Percentiles rank a stretch among this genome's conserved stretches.
These are phyloP conservation scores for Eueides isabella DNA, from an alignment of 1,140 invertebrate genomes.

Conservation along the genomic window DNA sequence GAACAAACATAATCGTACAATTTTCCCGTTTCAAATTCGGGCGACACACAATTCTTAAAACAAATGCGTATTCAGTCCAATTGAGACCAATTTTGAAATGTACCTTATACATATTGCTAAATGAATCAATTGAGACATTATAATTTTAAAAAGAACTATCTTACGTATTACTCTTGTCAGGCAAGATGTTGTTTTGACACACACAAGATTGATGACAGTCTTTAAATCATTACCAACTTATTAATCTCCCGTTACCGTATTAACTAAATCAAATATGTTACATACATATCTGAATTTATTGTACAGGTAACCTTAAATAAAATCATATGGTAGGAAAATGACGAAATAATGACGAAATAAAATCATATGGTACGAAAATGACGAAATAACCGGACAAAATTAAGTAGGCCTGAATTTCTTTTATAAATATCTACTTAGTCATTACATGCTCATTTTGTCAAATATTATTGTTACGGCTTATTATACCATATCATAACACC, in stretches of 20 bases:
- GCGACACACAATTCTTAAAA: slow-evolving; percentile 16
- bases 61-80: slow-evolving; percentile 28
- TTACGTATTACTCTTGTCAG: neutral
- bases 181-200: neutral
- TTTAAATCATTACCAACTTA: neutral
- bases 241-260: neutral
- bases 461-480: neutral
- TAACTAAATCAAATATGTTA: too few relatives aligned
- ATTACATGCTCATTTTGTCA: neutral
- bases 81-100: slow-evolving; percentile 28
- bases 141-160: neutral
- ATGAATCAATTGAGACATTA: slow-evolving; percentile 5
- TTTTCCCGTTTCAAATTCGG: slow-evolving; percentile 21
- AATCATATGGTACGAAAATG: neutral
- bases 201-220: neutral
- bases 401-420: neutral
- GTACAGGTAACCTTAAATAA: too few relatives aligned
- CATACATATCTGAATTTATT: too few relatives aligned
- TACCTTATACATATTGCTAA: neutral
- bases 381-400: neutral
- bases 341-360: too few relatives aligned
- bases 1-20: slow-evolving; percentile 16
- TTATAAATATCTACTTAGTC: neutral
- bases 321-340: too few relatives aligned
- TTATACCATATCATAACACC: neutral